phyloP scores from a whole-genome alignment of 1,140 invertebrate genomes.

The Camponotus pennsylvanicus region DNA sequence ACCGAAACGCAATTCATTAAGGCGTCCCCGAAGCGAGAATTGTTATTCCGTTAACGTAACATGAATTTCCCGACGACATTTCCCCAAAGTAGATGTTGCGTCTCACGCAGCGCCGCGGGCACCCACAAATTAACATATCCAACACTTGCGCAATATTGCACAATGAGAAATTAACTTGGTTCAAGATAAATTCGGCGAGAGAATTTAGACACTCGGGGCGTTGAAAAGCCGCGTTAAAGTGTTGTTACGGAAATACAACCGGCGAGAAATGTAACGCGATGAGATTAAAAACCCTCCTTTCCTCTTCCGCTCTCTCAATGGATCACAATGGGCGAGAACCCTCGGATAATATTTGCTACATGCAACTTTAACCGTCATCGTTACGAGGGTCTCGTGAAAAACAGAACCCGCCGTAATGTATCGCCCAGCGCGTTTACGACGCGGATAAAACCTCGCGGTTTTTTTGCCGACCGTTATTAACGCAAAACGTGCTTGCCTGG shows the following conservation, averaged over 20 bases:
- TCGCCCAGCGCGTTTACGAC: conserved; percentile 33
- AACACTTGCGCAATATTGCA: conserved; percentile 8
- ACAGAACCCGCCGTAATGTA: conserved; percentile 20
- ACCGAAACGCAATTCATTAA: conserved; percentile 26
- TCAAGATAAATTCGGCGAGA: background rate
- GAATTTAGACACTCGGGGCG: background rate
- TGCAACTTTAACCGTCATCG: conserved; percentile 40
- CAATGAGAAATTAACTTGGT: conserved; percentile 26
- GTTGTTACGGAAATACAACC: background rate
- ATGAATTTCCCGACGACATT: background rate
- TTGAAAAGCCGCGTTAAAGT: background rate
- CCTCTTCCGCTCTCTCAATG: background rate
- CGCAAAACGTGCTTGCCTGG: background rate
- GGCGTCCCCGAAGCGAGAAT: conserved; percentile 16
- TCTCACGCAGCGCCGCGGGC: background rate
- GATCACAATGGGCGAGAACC: background rate
- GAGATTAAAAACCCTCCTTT: background rate
- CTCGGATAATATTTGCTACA: conserved; percentile 15
- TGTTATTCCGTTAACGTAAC: conserved; percentile 39
- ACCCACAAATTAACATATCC: background rate
- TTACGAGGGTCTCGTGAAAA: conserved; percentile 32
- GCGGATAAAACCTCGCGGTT: conserved; percentile 32
- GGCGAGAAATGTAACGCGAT: conserved; percentile 6
- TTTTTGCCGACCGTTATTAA: background rate
- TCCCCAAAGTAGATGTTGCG: background rate